A percentile compares a stretch with the other conserved stretches of the same genome.
These are phyloP conservation scores for Parascotia fuliginaria DNA, from an alignment of 2,888 invertebrate species.

Conservation along the genomic window DNA sequence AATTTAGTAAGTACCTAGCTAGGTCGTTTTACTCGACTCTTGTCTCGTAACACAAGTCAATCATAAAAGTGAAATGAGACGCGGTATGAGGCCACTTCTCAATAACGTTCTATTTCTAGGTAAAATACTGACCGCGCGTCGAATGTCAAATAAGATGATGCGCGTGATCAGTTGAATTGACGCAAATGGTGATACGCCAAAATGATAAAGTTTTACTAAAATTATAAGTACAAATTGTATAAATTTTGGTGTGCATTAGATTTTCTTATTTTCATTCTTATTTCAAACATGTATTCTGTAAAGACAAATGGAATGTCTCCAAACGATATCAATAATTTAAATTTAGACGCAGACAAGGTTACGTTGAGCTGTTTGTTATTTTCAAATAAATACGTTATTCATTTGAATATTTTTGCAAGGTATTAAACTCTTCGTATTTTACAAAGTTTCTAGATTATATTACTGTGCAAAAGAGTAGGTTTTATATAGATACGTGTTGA, in stretches of 20 bases:
- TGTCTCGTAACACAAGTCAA: too few relatives aligned
- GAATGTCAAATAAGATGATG: too few relatives aligned
- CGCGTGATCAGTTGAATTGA: too few relatives aligned
- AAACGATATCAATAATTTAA: slow-evolving; percentile 13
- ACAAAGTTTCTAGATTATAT: neutral
- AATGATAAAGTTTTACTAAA: too few relatives aligned
- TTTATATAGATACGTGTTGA: neutral
- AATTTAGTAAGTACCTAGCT: too few relatives aligned
- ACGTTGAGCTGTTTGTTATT: slow-evolving; percentile 7
- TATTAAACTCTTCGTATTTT: slow-evolving; percentile 3
- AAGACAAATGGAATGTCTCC: slow-evolving; percentile 6
- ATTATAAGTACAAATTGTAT: neutral
- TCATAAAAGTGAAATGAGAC: too few relatives aligned
- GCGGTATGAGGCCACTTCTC: too few relatives aligned
- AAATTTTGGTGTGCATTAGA: neutral
- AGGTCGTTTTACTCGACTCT: too few relatives aligned
- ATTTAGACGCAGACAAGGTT: slow-evolving; percentile 20
- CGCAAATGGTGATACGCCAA: too few relatives aligned
- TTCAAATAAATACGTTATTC: slow-evolving; percentile 7
- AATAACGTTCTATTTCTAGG: too few relatives aligned
- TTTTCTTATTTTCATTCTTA: neutral
- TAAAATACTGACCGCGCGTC: too few relatives aligned
- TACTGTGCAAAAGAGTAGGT: neutral
- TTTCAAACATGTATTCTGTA: neutral
- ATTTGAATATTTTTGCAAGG: slow-evolving; percentile 8